Conservation (phyloP, 2,888 invertebrate genomes). For the Microdon myrmicae region DNA sequence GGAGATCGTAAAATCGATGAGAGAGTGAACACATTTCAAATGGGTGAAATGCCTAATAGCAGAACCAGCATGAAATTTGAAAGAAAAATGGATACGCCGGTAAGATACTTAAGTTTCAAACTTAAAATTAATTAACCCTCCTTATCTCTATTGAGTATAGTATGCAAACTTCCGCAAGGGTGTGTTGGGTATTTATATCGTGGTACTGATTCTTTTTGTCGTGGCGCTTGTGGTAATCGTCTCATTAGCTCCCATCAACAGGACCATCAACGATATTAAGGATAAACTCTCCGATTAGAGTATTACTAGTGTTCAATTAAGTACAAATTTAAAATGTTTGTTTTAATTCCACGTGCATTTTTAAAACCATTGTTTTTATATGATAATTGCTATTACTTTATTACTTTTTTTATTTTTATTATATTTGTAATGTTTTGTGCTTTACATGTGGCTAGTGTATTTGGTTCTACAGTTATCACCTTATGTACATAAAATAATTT, state of each 20-base stretch:
- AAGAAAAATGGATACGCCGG: conserved; percentile 81
- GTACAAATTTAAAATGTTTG: too few species aligned
- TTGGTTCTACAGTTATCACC: too few species aligned
- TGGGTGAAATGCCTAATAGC: conserved; percentile 80
- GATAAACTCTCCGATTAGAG: conserved; percentile 25
- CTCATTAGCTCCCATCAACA: conserved; percentile 79
- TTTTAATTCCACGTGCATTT: too few species aligned
- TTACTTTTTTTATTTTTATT: too few species aligned
- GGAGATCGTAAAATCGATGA: conserved; percentile 79
- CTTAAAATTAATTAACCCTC: background rate
- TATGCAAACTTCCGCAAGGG: conserved; percentile 81
- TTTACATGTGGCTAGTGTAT: too few species aligned
- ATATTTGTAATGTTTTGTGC: too few species aligned
- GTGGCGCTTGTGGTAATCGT: conserved; percentile 80
- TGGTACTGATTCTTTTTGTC: conserved; percentile 76
- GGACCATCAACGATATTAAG: conserved; percentile 67
- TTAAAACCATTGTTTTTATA: too few species aligned
- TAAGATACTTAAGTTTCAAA: conserved; percentile 65
- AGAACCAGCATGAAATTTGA: conserved; percentile 75
- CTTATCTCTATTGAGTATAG: conserved; percentile 67
- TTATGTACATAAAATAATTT: too few species aligned
- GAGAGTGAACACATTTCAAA: conserved; percentile 83
- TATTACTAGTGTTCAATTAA: conserved; percentile 4
- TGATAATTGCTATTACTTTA: too few species aligned
- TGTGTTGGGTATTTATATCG: conserved; percentile 80